phyloP scores from a whole-genome alignment of 2,113 vertebrate species.

The Oryzias curvinotus region DNA sequence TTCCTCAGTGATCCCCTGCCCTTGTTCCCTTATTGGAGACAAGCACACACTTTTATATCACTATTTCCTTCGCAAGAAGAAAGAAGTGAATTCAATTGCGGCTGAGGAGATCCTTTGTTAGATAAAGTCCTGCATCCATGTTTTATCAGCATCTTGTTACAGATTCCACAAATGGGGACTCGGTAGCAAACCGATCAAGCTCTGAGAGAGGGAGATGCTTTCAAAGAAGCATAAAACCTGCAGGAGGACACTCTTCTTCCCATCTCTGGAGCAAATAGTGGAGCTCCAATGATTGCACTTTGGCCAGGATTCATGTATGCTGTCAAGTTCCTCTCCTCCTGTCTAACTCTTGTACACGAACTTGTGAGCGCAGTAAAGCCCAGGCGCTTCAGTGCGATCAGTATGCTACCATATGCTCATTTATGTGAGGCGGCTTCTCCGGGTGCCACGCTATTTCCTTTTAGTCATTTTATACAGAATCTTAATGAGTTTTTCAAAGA shows the following conservation, averaged over 20 bases:
- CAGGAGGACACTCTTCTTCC: neutral
- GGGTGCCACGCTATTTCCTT: too few species aligned
- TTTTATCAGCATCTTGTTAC: neutral
- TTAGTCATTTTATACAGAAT: neutral
- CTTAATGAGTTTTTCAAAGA: conserved; percentile 21
- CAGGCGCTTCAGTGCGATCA: too few species aligned
- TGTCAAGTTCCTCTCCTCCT: neutral
- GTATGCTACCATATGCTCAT: too few species aligned
- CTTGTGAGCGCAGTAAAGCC: neutral
- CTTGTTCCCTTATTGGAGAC: neutral
- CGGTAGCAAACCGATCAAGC: neutral
- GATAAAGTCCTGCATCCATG: neutral
- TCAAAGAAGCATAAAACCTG: neutral
- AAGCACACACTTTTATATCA: neutral
- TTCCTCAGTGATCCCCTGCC: neutral
- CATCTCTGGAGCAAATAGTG: neutral
- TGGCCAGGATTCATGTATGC: neutral
- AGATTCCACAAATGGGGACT: neutral
- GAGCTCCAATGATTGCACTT: neutral
- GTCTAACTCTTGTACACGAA: neutral
- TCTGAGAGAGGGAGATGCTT: neutral
- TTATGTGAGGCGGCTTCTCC: too few species aligned
- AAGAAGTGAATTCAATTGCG: neutral
- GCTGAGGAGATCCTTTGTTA: neutral
- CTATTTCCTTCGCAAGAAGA: neutral